phyloP scores from a whole-genome alignment of 2,888 invertebrate genomes.

The Acanthoscelides obtectus region DNA sequence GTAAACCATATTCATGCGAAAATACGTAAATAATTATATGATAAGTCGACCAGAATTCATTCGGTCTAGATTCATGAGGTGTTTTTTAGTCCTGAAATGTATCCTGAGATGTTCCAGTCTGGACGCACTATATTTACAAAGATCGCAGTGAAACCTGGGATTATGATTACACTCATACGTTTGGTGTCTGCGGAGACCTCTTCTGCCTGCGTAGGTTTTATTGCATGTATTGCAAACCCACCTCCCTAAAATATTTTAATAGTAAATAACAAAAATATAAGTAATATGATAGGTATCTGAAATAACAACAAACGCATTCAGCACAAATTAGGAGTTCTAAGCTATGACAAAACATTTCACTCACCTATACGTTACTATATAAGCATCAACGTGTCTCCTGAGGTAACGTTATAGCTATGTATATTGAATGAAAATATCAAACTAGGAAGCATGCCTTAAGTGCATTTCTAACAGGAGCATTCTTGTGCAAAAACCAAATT shows the following conservation, averaged over 20 bases:
- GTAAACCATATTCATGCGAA: not conserved
- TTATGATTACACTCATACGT: not conserved
- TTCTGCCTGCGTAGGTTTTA: constrained; percentile 2
- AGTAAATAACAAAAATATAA: not conserved
- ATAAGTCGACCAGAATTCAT: not conserved
- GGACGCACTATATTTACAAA: not conserved
- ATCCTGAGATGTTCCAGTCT: not conserved
- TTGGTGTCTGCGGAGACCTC: constrained; percentile 1
- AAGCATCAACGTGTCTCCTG: too few relatives aligned
- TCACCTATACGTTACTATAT: too few relatives aligned
- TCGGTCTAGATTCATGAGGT: not conserved
- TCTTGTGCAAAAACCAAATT: too few relatives aligned
- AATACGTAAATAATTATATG: not conserved
- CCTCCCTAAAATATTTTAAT: not conserved
- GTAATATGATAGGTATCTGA: too few relatives aligned
- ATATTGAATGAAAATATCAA: too few relatives aligned
- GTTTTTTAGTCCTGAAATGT: not conserved
- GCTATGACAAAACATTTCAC: too few relatives aligned
- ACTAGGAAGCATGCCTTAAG: too few relatives aligned
- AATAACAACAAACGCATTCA: too few relatives aligned
- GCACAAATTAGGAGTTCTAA: too few relatives aligned
- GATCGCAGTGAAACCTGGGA: not conserved
- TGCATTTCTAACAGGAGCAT: too few relatives aligned
- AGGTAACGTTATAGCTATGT: too few relatives aligned
- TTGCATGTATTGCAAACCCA: not conserved